Evolutionary conservation across 2,888 invertebrate genomes (phyloP).

Genomic region (Agriopis marginaria): DNA sequence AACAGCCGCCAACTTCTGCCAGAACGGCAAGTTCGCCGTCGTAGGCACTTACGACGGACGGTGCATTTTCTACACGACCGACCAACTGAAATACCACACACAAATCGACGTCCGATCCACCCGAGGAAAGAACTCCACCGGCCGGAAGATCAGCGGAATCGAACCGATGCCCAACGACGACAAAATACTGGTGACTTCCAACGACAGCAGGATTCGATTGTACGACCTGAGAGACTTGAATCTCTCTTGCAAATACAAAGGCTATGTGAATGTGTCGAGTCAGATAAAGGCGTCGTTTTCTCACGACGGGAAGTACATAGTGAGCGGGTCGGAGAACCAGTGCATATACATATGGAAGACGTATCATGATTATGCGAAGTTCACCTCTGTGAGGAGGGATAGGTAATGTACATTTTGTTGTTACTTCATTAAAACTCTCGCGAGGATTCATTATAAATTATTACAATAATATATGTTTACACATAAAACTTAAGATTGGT

Average conservation of each 20-base stretch:
- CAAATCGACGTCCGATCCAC: conserved; percentile 98
- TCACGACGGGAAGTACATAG: conserved; percentile 98
- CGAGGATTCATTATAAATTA: no score
- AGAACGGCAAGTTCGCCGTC: conserved; percentile 99
- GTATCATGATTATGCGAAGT: conserved; percentile 97
- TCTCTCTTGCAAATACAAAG: conserved; percentile 97
- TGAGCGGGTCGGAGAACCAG: conserved; percentile 98
- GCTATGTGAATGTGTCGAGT: conserved; percentile 96
- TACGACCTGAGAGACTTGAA: conserved; percentile 98
- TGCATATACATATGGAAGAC: conserved; percentile 99
- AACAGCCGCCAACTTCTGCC: conserved; percentile 98
- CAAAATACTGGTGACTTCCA: conserved; percentile 98
- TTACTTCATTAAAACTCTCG: no score
- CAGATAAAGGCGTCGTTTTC: conserved; percentile 99
- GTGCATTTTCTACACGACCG: conserved; percentile 99
- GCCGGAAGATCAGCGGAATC: conserved; percentile 98
- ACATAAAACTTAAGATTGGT: no score
- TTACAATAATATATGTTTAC: no score
- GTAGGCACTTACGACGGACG: conserved; percentile 99
- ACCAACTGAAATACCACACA: conserved; percentile 99
- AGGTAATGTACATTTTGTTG: neutral
- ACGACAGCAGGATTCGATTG: conserved; percentile 97
- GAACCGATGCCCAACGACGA: conserved; percentile 98
- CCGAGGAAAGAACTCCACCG: conserved; percentile 97
- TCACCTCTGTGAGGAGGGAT: conserved; percentile 95